Conservation (phyloP, 2,113 vertebrate species). For the Tragulus kanchil region DNA sequence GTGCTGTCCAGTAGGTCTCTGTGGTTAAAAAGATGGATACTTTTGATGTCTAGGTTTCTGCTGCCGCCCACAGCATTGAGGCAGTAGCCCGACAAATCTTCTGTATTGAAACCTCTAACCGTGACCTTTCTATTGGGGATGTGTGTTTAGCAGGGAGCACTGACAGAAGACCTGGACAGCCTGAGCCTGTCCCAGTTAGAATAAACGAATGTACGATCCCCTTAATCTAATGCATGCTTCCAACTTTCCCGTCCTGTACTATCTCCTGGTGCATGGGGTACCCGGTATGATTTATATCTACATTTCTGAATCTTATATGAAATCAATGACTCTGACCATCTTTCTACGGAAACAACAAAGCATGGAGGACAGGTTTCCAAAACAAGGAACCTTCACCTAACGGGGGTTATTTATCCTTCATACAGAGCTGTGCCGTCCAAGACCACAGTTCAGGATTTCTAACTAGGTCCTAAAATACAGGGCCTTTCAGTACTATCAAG, state of each 20-base stretch:
- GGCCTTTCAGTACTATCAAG: neutral
- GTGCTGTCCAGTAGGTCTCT: too few species aligned
- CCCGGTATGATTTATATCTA: neutral
- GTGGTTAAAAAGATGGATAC: neutral
- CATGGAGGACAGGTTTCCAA: neutral
- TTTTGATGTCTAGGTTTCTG: neutral
- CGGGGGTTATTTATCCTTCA: neutral
- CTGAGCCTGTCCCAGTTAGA: neutral
- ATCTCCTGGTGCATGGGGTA: neutral
- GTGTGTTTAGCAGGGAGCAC: neutral
- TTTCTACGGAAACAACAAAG: neutral
- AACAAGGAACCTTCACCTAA: neutral
- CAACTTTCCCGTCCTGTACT: neutral
- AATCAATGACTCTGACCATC: neutral
- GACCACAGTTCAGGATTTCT: neutral
- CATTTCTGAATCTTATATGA: neutral
- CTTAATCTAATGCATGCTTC: neutral
- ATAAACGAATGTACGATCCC: neutral
- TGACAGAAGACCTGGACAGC: neutral
- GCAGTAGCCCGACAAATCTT: neutral
- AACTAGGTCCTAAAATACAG: neutral
- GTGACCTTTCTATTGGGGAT: neutral
- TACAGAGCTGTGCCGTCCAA: neutral
- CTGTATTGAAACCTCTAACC: neutral
- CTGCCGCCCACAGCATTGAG: neutral